Evolutionary conservation across 2,888 invertebrate species (phyloP), one percentile per base, ranked within the genome.

Genomic region (Macropis europaea): DNA sequence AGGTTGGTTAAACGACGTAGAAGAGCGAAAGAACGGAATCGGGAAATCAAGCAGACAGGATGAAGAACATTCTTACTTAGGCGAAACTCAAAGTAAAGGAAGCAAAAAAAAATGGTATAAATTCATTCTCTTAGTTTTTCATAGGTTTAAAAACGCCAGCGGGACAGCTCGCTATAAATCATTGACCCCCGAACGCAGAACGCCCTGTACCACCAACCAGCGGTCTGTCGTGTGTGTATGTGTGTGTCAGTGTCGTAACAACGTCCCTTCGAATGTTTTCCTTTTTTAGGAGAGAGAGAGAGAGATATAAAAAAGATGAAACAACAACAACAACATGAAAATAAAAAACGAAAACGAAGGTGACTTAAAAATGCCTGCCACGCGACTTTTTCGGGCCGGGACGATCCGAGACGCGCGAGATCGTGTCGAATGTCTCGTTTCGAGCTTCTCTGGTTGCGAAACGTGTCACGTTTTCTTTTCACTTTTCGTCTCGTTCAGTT

Each of bases 61-160:
- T 42, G 63, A 36, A 56, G 75, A 59, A 60, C 76, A 82, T 84
- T 85, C 85, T 85, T 84, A 84, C 72, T 83, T 85, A 84, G 85
- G 67, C 74, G 67, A 81, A 79, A 76, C 47, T 76, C 76, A 73
- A 69, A 72, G 52, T 60, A 62, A 80, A 81, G 80, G 78, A 71
- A 86, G 82, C 75, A 77, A 61, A 77, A 80, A 80, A 77, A 67
- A 86, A 83, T 78, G 80, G 72, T 85, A 83, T 83, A 83, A 85
- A 87, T 85, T 83, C 83, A 85, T 87, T 86, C 82, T 88, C 86
- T 87, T 88, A 88, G 87, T 85, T 87, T 87, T 86, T 84, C 82
- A 84, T 87, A 86, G 85, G 75, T 87, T 87, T 82, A 84, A 69
- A 69, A 79, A 85, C 71, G 85, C 84, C 82, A 86, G 85, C 84